phyloP scores from a whole-genome alignment of 2,888 invertebrate genomes.

The Acrobasis suavella region DNA sequence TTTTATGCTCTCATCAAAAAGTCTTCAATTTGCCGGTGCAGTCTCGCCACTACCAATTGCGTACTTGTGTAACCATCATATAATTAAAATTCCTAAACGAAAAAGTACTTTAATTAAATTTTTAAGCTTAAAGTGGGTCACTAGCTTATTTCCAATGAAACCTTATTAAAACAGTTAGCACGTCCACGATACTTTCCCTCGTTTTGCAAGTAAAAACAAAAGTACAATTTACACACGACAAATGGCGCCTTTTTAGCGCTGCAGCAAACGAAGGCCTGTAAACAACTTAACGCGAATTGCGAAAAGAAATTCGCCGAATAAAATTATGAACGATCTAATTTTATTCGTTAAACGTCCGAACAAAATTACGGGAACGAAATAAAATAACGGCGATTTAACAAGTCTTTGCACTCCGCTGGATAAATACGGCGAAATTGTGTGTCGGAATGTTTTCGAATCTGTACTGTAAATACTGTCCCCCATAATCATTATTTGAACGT shows the following conservation, averaged over 20 bases:
- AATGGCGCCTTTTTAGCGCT: conserved; percentile 39
- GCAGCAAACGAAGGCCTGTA: conserved; percentile 50
- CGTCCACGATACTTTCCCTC: conserved; percentile 26
- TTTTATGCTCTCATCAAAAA: too few species aligned
- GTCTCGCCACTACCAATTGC: too few species aligned
- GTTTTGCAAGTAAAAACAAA: conserved; percentile 3
- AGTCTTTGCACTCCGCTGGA: conserved; percentile 52
- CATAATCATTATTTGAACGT: conserved; percentile 75
- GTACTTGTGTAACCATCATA: too few species aligned
- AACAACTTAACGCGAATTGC: conserved; percentile 53
- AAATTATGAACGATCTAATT: conserved; percentile 61
- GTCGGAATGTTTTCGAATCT: conserved; percentile 62
- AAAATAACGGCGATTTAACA: conserved; percentile 55
- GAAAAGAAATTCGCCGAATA: conserved; percentile 55
- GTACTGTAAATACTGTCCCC: conserved; percentile 65
- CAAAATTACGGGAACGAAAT: conserved; percentile 51
- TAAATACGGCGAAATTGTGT: conserved; percentile 58
- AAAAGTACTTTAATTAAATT: neutral
- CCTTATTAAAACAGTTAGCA: conserved; percentile 14
- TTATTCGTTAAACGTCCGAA: conserved; percentile 55
- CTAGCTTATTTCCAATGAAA: conserved; percentile 1
- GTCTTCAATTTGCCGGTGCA: too few species aligned
- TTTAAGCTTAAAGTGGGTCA: neutral
- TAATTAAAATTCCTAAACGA: neutral
- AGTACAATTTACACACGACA: conserved; percentile 10